Evolutionary conservation across 2,888 invertebrate species (phyloP).

Genomic region (Tiliacea aurago): DNA sequence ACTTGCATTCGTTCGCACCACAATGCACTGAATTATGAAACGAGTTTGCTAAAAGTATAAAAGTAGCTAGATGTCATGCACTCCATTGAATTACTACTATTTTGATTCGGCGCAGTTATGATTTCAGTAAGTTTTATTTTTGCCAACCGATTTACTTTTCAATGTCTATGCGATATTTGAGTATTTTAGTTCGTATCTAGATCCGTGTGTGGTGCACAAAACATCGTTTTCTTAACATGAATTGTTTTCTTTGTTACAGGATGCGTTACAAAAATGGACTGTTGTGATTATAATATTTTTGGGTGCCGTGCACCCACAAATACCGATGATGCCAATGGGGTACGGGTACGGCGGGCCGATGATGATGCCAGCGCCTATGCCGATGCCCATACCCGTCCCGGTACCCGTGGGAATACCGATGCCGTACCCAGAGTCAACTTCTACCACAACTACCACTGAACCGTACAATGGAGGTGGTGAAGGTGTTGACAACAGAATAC

Average conservation of each 20-base stretch:
- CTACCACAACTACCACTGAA: conserved; percentile 34
- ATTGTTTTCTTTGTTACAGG: conserved; percentile 56
- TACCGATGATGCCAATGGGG: conserved; percentile 62
- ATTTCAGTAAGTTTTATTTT: conserved; percentile 68
- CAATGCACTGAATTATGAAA: conserved; percentile 66
- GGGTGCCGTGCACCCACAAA: conserved; percentile 62
- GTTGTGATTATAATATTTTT: conserved; percentile 52
- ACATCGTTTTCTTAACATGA: not conserved
- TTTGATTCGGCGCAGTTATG: conserved; percentile 67
- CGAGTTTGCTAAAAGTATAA: conserved; percentile 69
- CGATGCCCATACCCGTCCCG: conserved; percentile 52
- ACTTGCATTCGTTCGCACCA: conserved; percentile 41
- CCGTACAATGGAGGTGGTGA: not conserved
- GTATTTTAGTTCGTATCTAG: not conserved
- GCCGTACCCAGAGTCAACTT: conserved; percentile 43
- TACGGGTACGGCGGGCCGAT: conserved; percentile 56
- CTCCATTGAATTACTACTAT: conserved; percentile 54
- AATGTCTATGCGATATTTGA: not conserved
- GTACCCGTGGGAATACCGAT: conserved; percentile 56
- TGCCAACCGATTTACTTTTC: not conserved
- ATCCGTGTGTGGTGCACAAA: too few relatives aligned
- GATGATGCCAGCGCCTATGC: conserved; percentile 43
- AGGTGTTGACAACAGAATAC: conserved; percentile 3
- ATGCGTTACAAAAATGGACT: conserved; percentile 61
- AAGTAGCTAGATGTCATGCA: conserved; percentile 65